phyloP scores from a whole-genome alignment of 2,888 invertebrate species.

The Hypomecis punctinalis region DNA sequence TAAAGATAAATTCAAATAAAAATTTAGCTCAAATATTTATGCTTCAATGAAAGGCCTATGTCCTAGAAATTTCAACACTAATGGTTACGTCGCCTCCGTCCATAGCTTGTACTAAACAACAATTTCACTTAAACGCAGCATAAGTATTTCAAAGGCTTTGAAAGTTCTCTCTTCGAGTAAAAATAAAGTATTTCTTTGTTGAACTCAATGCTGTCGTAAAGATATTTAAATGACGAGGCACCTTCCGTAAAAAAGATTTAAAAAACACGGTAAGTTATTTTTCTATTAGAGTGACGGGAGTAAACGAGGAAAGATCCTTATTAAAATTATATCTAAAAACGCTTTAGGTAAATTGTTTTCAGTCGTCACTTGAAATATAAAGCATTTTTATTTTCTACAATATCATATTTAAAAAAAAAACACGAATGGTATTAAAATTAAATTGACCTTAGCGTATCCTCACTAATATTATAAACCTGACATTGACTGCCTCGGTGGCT shows the following conservation, averaged over 20 bases:
- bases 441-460: too few relatives aligned
- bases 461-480: too few relatives aligned
- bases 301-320: slow-evolving; percentile 12
- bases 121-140: slow-evolving; percentile 38
- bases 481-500: too few relatives aligned
- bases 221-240: slow-evolving; percentile 38
- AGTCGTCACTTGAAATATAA: too few relatives aligned
- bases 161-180: slow-evolving; percentile 43
- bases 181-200: slow-evolving; percentile 56
- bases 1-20: too few relatives aligned
- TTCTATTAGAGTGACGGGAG: slow-evolving; percentile 15
- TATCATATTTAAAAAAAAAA: too few relatives aligned
- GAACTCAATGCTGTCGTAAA: slow-evolving; percentile 36
- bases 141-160: slow-evolving; percentile 49
- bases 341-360: slow-evolving; percentile 18
- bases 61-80: background rate
- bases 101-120: slow-evolving; percentile 30
- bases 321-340: slow-evolving; percentile 22
- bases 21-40: too few relatives aligned
- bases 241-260: slow-evolving; percentile 4
- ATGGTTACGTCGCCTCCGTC: slow-evolving; percentile 11
- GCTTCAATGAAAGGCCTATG: too few relatives aligned
- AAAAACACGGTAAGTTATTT: slow-evolving; percentile 1
- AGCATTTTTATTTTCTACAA: too few relatives aligned
- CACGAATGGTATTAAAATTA: too few relatives aligned